Base-by-base conservation (phyloP, 2,113 vertebrate genomes). In the Apteryx owenii region DNA sequence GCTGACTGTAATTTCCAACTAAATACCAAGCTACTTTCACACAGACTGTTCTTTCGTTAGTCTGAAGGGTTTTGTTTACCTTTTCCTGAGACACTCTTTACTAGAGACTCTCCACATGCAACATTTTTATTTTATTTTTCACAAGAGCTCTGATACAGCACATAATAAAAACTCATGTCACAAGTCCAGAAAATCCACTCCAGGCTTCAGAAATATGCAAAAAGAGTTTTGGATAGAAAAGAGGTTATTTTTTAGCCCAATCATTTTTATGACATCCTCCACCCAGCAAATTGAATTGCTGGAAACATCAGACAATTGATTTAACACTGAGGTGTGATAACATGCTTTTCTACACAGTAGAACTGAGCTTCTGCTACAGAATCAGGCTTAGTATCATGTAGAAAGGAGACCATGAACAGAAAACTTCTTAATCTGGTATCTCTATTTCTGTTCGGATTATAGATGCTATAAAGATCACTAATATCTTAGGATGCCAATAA, bases 111-210 rank as follows among this genome's bases (percentile, higher is more conserved):
- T 85, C 84, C 91, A 91, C 90, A 93, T 90, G 82, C 88, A 76
- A 77, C 91, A 69, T 90, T 97, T 96, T 96, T 93, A 65, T 90
- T 97, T 96, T 96, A 88, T 95, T 95, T 96, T 96, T 95, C 95
- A 95, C 89, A 85, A 88, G 93, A 73, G 79, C 73, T 91, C 64
- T 90, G 95, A 88, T 44, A 51, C 88, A 89, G 53, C 0, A 10
- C 72, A 79, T 81, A 88, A 94, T 91, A 90, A 95, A 95, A 84
- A 75, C 82, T 78, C 72, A 38, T 81, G 64, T 60, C 60, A 71
- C 78, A 75, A 86, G 89, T 81, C 72, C 87, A 91, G 76, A 95
- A 94, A 95, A 96, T 76, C 82, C 69, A 90, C 68, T 61, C 23
- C 56, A 64, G 54, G 28, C 31, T 91, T 89, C 31, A 86, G 94